phyloP scores from a whole-genome alignment of 2,888 invertebrate species.

The Gastracanthus pulcherrimus region DNA sequence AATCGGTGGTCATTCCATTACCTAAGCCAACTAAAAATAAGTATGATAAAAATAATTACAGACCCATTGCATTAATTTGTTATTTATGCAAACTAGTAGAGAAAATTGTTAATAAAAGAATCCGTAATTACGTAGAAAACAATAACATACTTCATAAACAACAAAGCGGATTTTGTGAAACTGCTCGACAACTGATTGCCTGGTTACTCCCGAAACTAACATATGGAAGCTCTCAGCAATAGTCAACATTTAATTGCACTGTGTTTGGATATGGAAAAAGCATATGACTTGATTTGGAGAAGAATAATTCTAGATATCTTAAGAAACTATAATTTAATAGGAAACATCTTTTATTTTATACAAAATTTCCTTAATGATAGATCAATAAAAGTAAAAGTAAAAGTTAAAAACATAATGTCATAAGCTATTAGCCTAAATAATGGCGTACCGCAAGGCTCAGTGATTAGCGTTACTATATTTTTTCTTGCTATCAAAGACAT shows the following conservation, averaged over 20 bases:
- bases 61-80: slow-evolving; percentile 56
- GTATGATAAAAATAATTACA: slow-evolving; percentile 31
- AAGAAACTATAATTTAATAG: neutral
- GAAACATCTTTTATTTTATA: neutral
- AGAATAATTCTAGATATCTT: neutral
- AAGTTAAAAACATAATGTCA: neutral
- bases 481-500: neutral
- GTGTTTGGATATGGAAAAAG: neutral
- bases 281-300: neutral
- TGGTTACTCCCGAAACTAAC: neutral
- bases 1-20: neutral
- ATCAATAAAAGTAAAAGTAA: neutral
- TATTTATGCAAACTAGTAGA: slow-evolving; percentile 52
- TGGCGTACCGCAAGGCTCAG: neutral
- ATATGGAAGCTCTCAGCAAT: neutral
- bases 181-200: neutral
- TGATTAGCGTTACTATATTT: neutral
- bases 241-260: neutral
- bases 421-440: neutral
- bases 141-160: slow-evolving; percentile 29
- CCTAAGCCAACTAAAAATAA: slow-evolving; percentile 38
- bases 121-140: slow-evolving; percentile 42
- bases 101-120: slow-evolving; percentile 53
- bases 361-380: neutral
- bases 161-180: slow-evolving; percentile 42